A percentile compares a stretch with the other conserved stretches of the same genome.
phyloP scores from a whole-genome alignment of 53 echinoderm and acorn worm species.

The Echinometra lucunter region DNA sequence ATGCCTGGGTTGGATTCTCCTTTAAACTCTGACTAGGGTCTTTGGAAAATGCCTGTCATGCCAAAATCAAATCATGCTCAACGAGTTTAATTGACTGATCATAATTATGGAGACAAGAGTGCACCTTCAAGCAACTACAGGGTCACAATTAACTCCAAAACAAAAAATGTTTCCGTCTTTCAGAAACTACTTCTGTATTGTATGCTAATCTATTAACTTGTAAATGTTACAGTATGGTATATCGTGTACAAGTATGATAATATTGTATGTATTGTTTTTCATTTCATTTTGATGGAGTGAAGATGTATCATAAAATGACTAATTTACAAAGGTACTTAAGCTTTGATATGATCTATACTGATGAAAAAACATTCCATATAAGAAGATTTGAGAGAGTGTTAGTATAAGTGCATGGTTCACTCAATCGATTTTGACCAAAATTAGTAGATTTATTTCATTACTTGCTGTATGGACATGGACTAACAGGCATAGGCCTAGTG shows the following conservation, averaged over 20 bases:
- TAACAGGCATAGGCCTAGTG: not conserved
- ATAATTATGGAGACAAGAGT: not conserved
- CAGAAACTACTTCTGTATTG: not conserved
- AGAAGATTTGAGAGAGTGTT: not conserved
- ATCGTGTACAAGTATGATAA: not conserved
- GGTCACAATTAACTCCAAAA: not conserved
- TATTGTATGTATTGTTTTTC: not conserved
- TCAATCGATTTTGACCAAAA: not conserved
- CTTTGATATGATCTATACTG: not conserved
- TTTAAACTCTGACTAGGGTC: too few species aligned
- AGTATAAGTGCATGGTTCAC: not conserved
- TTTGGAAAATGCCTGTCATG: too few species aligned
- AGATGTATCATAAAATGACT: not conserved
- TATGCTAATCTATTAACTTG: not conserved
- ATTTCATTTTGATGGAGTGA: not conserved
- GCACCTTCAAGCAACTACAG: not conserved
- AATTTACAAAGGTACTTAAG: not conserved
- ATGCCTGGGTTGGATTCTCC: too few species aligned
- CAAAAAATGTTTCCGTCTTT: not conserved
- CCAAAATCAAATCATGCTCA: too few species aligned
- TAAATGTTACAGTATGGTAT: not conserved
- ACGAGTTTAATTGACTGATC: not conserved
- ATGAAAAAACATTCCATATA: constrained; percentile 11
- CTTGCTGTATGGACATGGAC: not conserved
- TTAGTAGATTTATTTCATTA: not conserved